phyloP scores from a whole-genome alignment of 2,113 vertebrate species.

The Sigmodon hispidus region DNA sequence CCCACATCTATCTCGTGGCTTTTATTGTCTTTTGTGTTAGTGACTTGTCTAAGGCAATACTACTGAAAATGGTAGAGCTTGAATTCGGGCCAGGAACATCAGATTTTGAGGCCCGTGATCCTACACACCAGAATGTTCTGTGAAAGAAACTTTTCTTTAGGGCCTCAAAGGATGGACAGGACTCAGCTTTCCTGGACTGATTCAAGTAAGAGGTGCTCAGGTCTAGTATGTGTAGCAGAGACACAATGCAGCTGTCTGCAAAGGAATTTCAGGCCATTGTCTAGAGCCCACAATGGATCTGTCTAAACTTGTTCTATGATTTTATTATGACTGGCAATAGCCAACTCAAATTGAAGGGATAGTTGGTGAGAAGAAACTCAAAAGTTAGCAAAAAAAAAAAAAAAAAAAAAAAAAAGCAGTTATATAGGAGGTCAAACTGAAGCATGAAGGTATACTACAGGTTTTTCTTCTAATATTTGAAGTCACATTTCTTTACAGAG shows the following conservation, averaged over 20 bases:
- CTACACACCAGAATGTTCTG: not conserved
- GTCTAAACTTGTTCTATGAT: slow-evolving; percentile 28
- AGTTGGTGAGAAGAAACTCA: slow-evolving; percentile 54
- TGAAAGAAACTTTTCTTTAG: not conserved
- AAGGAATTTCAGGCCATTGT: slow-evolving; percentile 8
- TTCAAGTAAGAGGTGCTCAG: not conserved
- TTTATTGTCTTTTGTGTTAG: not conserved
- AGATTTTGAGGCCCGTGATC: not conserved
- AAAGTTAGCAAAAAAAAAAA: slow-evolving; percentile 58
- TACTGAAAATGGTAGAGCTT: not conserved
- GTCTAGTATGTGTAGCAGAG: not conserved
- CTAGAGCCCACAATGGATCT: not conserved
- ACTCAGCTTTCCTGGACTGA: not conserved
- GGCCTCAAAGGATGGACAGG: not conserved
- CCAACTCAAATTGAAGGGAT: slow-evolving; percentile 47
- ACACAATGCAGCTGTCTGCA: not conserved
- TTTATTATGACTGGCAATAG: slow-evolving; percentile 37
- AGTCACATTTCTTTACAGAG: slow-evolving; percentile 50
- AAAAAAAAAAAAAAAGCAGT: slow-evolving; percentile 1
- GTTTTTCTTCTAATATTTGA: slow-evolving; percentile 28
- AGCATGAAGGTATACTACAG: slow-evolving; percentile 34
- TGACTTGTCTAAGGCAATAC: not conserved
- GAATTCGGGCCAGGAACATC: not conserved
- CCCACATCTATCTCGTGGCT: not conserved
- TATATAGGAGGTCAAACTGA: not conserved